A percentile compares a stretch with the other conserved stretches of the same genome.
phyloP scores from a whole-genome alignment of 2,113 vertebrate genomes.

The Psilopsiagon aurifrons region DNA sequence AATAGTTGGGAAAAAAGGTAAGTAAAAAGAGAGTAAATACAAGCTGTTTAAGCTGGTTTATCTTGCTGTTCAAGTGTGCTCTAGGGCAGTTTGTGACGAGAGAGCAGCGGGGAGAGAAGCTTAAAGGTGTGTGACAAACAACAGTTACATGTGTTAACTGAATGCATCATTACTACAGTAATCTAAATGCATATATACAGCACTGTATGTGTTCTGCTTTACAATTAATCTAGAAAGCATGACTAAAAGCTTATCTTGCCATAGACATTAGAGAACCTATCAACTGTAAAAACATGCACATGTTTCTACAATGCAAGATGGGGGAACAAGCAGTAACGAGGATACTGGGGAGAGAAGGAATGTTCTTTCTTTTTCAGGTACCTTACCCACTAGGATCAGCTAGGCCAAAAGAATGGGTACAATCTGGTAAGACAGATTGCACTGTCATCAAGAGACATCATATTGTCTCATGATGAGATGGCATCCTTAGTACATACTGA shows the following conservation, averaged over 20 bases:
- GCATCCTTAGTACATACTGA: not conserved
- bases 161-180: not conserved
- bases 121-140: not conserved
- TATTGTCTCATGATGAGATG: not conserved
- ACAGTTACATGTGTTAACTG: not conserved
- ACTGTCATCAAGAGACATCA: not conserved
- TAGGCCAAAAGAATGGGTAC: not conserved
- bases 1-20: not conserved
- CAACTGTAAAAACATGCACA: fast-evolving
- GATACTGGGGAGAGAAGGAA: fast-evolving
- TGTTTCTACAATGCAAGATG: not conserved
- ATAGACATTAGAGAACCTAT: not conserved
- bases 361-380: not conserved
- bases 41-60: not conserved
- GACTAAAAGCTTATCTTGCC: not conserved
- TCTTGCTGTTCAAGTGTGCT: not conserved
- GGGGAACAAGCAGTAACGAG: not conserved
- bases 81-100: not conserved
- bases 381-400: not conserved
- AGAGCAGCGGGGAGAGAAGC: not conserved
- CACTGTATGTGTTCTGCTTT: not conserved
- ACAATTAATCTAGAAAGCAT: not conserved
- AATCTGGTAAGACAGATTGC: not conserved
- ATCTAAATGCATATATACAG: not conserved
- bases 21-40: not conserved